These are phyloP conservation scores for Aethes cnicana DNA, from an alignment of 2,888 invertebrate genomes.

Conservation along the genomic window DNA sequence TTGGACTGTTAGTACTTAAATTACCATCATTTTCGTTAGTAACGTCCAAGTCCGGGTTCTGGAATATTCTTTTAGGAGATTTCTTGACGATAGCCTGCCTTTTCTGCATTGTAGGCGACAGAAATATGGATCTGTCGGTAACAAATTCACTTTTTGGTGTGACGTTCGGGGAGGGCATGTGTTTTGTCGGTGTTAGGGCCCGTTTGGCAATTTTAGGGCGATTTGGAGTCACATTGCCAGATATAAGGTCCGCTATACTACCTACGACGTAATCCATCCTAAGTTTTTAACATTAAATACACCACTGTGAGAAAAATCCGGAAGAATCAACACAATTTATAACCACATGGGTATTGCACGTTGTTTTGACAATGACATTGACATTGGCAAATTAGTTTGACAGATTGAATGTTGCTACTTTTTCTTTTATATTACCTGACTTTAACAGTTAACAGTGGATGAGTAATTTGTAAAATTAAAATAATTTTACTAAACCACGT, in stretches of 20 bases:
- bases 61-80: constrained; percentile 74
- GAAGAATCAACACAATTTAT: background rate
- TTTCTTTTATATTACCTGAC: no score
- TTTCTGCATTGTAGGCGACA: constrained; percentile 70
- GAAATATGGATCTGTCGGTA: constrained; percentile 68
- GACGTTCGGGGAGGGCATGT: constrained; percentile 68
- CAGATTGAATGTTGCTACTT: background rate
- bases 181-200: constrained; percentile 72
- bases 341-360: constrained; percentile 12
- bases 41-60: constrained; percentile 62
- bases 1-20: constrained; percentile 49
- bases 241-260: constrained; percentile 82
- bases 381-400: constrained; percentile 4
- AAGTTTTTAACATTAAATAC: constrained; percentile 11
- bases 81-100: constrained; percentile 75
- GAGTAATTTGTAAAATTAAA: no score
- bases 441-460: no score
- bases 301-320: background rate
- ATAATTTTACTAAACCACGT: no score
- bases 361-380: constrained; percentile 3
- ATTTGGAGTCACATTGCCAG: constrained; percentile 80
- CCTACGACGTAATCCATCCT: constrained; percentile 80
- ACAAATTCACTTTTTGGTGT: constrained; percentile 72
- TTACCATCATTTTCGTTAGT: constrained; percentile 51
- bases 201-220: constrained; percentile 70